These are phyloP conservation scores for Vulpes vulpes DNA, from an alignment of 2,113 vertebrate species.

Conservation along the genomic window DNA sequence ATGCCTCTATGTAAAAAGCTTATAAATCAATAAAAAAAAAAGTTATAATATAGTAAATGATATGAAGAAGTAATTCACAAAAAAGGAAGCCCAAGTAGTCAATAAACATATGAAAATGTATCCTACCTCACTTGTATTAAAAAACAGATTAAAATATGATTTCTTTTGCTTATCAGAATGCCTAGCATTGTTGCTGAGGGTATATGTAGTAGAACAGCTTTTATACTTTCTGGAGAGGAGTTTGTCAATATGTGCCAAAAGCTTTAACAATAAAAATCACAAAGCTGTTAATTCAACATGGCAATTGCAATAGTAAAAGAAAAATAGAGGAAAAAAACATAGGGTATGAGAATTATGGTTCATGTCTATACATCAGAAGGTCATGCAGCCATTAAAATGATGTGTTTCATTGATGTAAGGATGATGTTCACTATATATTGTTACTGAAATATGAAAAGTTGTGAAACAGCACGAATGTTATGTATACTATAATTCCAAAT, in stretches of 20 bases:
- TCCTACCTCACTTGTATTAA: not conserved
- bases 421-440: not conserved
- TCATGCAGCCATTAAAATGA: not conserved
- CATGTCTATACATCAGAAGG: not conserved
- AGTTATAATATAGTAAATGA: not conserved
- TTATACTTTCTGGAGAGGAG: not conserved
- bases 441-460: not conserved
- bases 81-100: not conserved
- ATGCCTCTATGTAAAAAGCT: not conserved
- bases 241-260: not conserved
- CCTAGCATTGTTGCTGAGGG: not conserved
- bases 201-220: not conserved
- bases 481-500: too few species aligned
- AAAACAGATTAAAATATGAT: constrained; percentile 1
- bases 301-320: not conserved
- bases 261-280: not conserved
- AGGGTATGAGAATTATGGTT: not conserved
- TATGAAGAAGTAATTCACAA: not conserved
- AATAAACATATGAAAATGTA: not conserved
- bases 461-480: not conserved
- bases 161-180: not conserved
- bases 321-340: not conserved
- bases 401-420: not conserved
- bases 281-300: not conserved
- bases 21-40: constrained; percentile 26